Base-by-base conservation (phyloP, 2,888 invertebrate species). In the Leucoptera coffeella region DNA sequence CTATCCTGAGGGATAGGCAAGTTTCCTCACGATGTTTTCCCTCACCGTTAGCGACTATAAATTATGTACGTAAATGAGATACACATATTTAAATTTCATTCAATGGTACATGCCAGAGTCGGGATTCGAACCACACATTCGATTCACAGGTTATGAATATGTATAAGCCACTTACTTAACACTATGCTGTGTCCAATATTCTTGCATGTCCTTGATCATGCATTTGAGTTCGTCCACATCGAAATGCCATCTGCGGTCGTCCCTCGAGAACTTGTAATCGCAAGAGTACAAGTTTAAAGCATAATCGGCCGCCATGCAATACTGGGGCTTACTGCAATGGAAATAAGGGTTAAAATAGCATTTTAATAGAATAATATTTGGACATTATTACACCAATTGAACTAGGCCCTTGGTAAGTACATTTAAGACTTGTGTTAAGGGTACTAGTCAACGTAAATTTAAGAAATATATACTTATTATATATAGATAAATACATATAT, bases 251-350 rank as follows among this genome's bases (percentile, higher is more conserved):
- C 62, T 37, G 1, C 58, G 35, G 4, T 53, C 47, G 23, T 77
- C 71, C n/a, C n/a, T n/a, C 6, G 55, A 46, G 3, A 61, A 10
- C 1, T 73, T 64, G 48, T 80, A 90, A n/a, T 78, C 64, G 37
- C 86, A 85, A 25, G 80, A 62, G 53, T 82, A 94, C 9, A 96
- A 65, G 56, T 89, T 89, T 15, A 96, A 57, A 0, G 95, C 94
- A 1, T 86, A 40, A 37, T 92, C 91, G 40, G 78, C 73, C 0
- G 94, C 92, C 74, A 95, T 81, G 25, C 73, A 75, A 50, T 94
- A 96, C 47, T 94, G 92, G 0, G 95, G 95, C 64, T 93, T 94
- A 32, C 86, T 82, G 48, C n/a, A 60, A 60, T 22, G 30, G 23
- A 21, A 30, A 25, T 25, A 27, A 2, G 15, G 2, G 13, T 4